phyloP scores from a whole-genome alignment of 2,797 vertebrate species.

The Helicolenus hilgendorfi region DNA sequence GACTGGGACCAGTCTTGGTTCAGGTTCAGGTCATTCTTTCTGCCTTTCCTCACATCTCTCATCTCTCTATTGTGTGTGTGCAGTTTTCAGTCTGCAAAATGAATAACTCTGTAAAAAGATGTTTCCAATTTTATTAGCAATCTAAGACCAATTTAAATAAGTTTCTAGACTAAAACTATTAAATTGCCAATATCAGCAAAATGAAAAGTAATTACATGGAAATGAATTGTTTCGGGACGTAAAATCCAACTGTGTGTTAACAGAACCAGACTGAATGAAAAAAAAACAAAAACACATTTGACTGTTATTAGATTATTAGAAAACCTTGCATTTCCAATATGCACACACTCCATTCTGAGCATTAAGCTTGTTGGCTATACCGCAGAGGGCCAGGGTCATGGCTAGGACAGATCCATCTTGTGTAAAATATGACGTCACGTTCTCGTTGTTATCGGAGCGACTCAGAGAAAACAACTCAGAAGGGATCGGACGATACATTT shows the following conservation, averaged over 20 bases:
- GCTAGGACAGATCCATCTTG: too few relatives aligned
- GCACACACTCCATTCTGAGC: background rate
- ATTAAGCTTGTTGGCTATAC: background rate
- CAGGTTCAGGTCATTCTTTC: background rate
- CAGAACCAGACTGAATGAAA: background rate
- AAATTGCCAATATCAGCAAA: background rate
- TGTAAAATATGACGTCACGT: too few relatives aligned
- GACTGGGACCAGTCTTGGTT: background rate
- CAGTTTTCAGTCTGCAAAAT: background rate
- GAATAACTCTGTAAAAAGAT: background rate
- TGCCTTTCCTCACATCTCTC: background rate
- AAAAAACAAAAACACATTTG: background rate
- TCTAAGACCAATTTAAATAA: background rate
- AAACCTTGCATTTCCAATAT: background rate
- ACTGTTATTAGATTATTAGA: background rate
- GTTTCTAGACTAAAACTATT: background rate
- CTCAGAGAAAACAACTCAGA: too few relatives aligned
- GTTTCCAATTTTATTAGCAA: too few relatives aligned
- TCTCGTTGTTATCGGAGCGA: too few relatives aligned
- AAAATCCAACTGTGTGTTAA: background rate
- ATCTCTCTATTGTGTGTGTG: background rate
- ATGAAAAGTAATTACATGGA: background rate
- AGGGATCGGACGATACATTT: too few relatives aligned
- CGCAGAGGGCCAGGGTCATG: too few relatives aligned
- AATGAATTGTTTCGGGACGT: background rate